Conservation (phyloP, 2,888 invertebrate species). For the Silvanus unidentatus region DNA sequence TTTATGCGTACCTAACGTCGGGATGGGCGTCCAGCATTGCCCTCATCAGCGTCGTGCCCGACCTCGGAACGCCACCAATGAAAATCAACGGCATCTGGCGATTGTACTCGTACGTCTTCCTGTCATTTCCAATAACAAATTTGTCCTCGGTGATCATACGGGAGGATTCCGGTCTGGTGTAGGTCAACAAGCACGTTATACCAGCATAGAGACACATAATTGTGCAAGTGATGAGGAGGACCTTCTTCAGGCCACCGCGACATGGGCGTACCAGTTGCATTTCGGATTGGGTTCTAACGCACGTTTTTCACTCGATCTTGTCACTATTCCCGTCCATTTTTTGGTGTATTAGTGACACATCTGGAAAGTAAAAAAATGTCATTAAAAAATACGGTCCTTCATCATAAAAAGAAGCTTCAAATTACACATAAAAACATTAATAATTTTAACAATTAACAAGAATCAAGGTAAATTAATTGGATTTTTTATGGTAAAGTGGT, state of each 20-base stretch:
- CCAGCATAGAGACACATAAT: slow-evolving; percentile 18
- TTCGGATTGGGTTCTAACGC: too few species aligned
- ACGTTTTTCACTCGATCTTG: too few species aligned
- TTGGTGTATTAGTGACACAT: too few species aligned
- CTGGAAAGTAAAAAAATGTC: too few species aligned
- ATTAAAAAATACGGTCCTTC: too few species aligned
- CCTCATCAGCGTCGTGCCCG: slow-evolving; percentile 95
- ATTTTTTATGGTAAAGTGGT: too few species aligned
- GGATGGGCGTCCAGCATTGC: slow-evolving; percentile 98
- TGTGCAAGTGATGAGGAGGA: slow-evolving; percentile 18
- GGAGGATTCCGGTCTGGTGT: slow-evolving; percentile 14
- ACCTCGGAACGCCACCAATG: slow-evolving; percentile 96
- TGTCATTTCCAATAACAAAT: slow-evolving; percentile 58
- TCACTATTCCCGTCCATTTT: too few species aligned
- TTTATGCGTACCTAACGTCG: slow-evolving; percentile 84
- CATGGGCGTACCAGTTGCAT: slow-evolving; percentile 29
- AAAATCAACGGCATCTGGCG: slow-evolving; percentile 90
- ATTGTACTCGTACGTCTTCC: slow-evolving; percentile 68
- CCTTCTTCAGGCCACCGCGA: slow-evolving; percentile 25
- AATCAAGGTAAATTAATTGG: too few species aligned
- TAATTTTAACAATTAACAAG: too few species aligned
- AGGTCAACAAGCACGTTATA: slow-evolving; percentile 16
- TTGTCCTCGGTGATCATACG: slow-evolving; percentile 48
- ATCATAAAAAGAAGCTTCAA: too few species aligned
- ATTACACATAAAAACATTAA: too few species aligned